Percentiles rank a stretch among this genome's conserved stretches.
Conservation (phyloP, 2,797 vertebrate species). For the Onychomys leucogaster region DNA sequence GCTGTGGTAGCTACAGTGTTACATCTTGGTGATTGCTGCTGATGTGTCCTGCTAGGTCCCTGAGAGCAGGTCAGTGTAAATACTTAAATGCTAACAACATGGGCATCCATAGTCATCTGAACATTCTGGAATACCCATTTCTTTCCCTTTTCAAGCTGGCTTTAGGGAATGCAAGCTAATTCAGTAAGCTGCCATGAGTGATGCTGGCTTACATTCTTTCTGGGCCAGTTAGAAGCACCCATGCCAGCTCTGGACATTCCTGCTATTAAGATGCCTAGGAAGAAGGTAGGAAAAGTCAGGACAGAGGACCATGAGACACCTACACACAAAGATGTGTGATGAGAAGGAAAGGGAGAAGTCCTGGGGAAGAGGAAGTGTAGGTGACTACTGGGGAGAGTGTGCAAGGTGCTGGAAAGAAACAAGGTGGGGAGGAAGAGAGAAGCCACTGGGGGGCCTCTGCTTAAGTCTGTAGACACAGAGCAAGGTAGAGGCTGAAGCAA, state of each 20-base stretch:
- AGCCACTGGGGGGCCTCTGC: too few relatives aligned
- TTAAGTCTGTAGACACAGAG: background rate
- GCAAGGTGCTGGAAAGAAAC: background rate
- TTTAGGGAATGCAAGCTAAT: accelerated
- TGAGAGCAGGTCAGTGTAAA: too few relatives aligned
- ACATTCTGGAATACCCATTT: background rate
- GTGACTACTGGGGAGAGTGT: too few relatives aligned
- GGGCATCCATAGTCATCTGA: background rate
- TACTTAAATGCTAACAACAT: too few relatives aligned
- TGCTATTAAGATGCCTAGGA: background rate
- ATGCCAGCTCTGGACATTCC: background rate
- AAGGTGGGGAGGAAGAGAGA: background rate
- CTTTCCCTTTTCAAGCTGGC: background rate
- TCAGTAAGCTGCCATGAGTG: background rate
- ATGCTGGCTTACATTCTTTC: accelerated
- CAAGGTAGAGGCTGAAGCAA: background rate
- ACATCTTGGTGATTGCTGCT: too few relatives aligned
- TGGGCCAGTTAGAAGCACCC: too few relatives aligned
- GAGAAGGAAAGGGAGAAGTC: background rate
- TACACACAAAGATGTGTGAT: background rate
- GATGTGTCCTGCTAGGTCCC: too few relatives aligned
- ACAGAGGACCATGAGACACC: background rate
- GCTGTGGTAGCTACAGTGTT: too few relatives aligned
- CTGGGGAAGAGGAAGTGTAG: background rate
- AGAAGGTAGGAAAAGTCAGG: background rate